These are phyloP conservation scores for Apamea sordens DNA, from an alignment of 2,888 invertebrate genomes.

Conservation along the genomic window DNA sequence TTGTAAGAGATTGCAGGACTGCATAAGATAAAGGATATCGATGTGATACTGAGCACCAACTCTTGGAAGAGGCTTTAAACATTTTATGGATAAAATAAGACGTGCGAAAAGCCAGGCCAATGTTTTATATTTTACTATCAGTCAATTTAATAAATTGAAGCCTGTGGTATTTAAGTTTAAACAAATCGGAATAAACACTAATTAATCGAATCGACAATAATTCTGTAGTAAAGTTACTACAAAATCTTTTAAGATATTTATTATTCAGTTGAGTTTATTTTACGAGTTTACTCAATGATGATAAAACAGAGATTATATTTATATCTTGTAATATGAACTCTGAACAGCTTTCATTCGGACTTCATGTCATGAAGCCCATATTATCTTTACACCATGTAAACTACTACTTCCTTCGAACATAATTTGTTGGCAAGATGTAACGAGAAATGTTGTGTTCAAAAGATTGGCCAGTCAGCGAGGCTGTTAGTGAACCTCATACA, in stretches of 20 bases:
- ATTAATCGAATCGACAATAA: background rate
- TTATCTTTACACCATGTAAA: background rate
- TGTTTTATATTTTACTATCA: background rate
- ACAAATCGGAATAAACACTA: background rate
- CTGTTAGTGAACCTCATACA: background rate
- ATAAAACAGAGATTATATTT: too few relatives aligned
- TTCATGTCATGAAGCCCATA: background rate
- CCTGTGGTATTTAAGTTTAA: background rate
- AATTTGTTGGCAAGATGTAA: background rate
- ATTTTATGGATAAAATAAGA: slow-evolving; percentile 14
- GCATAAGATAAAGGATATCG: slow-evolving; percentile 41
- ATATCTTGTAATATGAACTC: background rate
- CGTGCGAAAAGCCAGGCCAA: background rate
- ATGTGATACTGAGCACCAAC: slow-evolving; percentile 20
- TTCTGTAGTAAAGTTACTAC: background rate
- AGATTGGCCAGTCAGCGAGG: slow-evolving; percentile 15
- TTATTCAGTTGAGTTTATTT: background rate
- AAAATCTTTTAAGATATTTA: background rate
- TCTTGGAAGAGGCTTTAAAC: slow-evolving; percentile 7
- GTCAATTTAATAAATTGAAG: background rate
- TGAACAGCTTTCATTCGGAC: background rate
- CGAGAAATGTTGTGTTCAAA: background rate
- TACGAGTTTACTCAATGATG: background rate
- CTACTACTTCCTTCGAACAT: background rate
- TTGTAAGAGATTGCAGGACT: slow-evolving; percentile 20